These are phyloP conservation scores for Myotis yumanensis DNA, from an alignment of 2,113 vertebrate species.

Conservation along the genomic window DNA sequence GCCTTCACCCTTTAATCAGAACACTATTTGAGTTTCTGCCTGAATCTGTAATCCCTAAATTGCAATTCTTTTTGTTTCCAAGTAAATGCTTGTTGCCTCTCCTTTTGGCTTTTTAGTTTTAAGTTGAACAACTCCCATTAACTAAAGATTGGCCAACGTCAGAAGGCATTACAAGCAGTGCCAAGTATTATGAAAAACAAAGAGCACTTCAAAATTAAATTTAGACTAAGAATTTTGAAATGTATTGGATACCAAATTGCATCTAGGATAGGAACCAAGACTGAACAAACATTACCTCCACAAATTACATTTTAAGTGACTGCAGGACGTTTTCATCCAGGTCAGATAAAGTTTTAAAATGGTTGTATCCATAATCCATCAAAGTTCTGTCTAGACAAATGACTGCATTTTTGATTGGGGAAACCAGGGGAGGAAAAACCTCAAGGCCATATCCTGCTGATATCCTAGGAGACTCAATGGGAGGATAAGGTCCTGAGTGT, in stretches of 20 bases:
- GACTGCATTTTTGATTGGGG: conserved; percentile 37
- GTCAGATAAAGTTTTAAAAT: conserved; percentile 54
- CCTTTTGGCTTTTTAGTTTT: neutral
- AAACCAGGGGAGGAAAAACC: conserved; percentile 59
- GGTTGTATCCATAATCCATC: neutral
- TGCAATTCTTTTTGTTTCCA: neutral
- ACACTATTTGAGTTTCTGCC: neutral
- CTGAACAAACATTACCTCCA: conserved; percentile 2
- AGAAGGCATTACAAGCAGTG: neutral
- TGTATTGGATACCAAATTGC: conserved; percentile 11
- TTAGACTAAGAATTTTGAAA: neutral
- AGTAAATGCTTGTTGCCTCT: neutral
- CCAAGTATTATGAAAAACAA: conserved; percentile 36
- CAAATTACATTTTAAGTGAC: conserved; percentile 52
- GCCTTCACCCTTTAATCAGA: neutral
- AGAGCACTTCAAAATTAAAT: conserved; percentile 49
- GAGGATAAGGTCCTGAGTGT: conserved; percentile 67
- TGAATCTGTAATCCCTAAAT: neutral
- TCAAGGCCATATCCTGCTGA: conserved; percentile 68
- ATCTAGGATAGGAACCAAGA: conserved; percentile 51
- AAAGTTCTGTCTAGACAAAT: conserved; percentile 59
- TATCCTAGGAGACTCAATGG: conserved; percentile 61
- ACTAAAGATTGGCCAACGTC: neutral
- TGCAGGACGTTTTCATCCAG: conserved; percentile 41
- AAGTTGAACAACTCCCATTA: neutral